Evolutionary conservation across 2,797 vertebrate genomes (phyloP).

Genomic region (Psittacula derbiana): DNA sequence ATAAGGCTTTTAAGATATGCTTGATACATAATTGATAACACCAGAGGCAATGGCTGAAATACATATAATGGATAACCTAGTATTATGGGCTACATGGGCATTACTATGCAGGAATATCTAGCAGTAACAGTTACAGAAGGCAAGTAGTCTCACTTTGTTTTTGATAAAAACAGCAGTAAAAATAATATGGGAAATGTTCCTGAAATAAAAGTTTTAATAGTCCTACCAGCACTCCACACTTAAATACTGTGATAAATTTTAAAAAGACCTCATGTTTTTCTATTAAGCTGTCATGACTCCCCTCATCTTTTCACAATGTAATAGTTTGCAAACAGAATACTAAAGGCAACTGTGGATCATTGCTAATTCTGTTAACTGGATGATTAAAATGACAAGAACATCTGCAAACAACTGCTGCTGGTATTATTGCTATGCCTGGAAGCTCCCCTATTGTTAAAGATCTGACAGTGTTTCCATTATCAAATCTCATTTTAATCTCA

Average conservation of each 20-base stretch:
- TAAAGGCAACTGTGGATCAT: slow-evolving; percentile 22
- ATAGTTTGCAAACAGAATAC: not conserved
- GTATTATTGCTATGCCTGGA: slow-evolving; percentile 24
- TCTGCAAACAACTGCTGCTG: slow-evolving; percentile 62
- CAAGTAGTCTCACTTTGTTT: not conserved
- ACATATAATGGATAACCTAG: not conserved
- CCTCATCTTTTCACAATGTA: not conserved
- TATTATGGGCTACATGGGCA: not conserved
- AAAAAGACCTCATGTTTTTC: not conserved
- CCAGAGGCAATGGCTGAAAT: not conserved
- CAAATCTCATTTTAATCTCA: slow-evolving; percentile 27
- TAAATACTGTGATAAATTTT: slow-evolving; percentile 5
- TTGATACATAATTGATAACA: not conserved
- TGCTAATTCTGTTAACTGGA: slow-evolving; percentile 58
- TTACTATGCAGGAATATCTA: not conserved
- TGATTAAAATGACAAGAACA: slow-evolving; percentile 64
- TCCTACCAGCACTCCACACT: slow-evolving; percentile 4
- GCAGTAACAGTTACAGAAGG: not conserved
- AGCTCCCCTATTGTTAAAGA: slow-evolving; percentile 19
- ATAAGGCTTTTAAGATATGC: not conserved
- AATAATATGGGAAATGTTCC: not conserved
- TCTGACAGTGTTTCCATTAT: slow-evolving; percentile 16
- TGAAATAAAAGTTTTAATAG: not conserved
- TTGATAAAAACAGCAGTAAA: not conserved
- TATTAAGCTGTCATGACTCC: slow-evolving; percentile 7